Evolutionary conservation across 1,140 invertebrate species (phyloP).

Genomic region (Archivesica marissinica): DNA sequence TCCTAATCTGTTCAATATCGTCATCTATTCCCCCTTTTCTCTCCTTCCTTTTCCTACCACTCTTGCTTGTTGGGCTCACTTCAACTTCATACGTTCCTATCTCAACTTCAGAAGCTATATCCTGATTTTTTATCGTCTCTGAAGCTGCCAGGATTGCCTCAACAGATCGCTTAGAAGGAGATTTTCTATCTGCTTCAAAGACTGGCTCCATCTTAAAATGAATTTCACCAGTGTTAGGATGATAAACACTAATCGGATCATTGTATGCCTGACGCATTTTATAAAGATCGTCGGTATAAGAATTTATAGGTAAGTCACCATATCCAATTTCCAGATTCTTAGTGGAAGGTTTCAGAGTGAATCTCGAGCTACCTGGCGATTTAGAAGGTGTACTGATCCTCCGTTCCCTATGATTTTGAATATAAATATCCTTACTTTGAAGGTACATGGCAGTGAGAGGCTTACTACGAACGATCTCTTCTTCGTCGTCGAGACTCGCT

Average conservation of each 20-base stretch:
- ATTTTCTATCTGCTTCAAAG: slow-evolving; percentile 33
- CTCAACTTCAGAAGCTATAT: slow-evolving; percentile 61
- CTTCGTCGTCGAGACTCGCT: slow-evolving; percentile 40
- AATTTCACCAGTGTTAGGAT: slow-evolving; percentile 58
- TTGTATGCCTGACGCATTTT: slow-evolving; percentile 35
- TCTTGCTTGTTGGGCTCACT: slow-evolving; percentile 36
- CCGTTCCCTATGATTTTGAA: slow-evolving; percentile 9
- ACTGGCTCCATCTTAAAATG: slow-evolving; percentile 45
- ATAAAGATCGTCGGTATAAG: slow-evolving; percentile 17
- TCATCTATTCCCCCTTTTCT: slow-evolving; percentile 53
- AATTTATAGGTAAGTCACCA: slow-evolving; percentile 10
- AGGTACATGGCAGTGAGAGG: slow-evolving; percentile 60
- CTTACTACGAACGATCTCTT: slow-evolving; percentile 58
- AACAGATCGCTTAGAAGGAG: slow-evolving; percentile 43
- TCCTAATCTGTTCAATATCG: slow-evolving; percentile 60
- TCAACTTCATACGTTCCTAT: slow-evolving; percentile 60
- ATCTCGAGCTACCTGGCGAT: slow-evolving; percentile 54
- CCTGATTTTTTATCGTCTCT: slow-evolving; percentile 59
- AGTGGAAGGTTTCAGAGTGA: slow-evolving; percentile 42
- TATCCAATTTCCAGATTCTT: slow-evolving; percentile 41
- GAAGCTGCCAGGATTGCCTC: slow-evolving; percentile 60
- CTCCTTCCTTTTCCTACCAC: slow-evolving; percentile 30
- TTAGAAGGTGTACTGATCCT: slow-evolving; percentile 34
- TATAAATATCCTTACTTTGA: slow-evolving; percentile 41
- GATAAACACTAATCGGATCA: slow-evolving; percentile 58